These are phyloP conservation scores for Azemiops feae DNA, from an alignment of 2,113 vertebrate species.

Conservation along the genomic window DNA sequence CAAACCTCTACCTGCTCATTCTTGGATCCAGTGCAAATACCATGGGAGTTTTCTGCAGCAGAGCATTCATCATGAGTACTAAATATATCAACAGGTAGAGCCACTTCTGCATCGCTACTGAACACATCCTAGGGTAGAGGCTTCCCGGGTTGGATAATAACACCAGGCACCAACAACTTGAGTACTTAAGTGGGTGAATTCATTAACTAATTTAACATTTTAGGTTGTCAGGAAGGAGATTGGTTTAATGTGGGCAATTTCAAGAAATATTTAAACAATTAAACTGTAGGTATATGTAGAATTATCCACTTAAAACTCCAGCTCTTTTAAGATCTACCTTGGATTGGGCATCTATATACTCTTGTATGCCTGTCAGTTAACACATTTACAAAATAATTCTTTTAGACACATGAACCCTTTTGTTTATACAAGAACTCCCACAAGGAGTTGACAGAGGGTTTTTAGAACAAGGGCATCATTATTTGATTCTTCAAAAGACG, in stretches of 20 bases:
- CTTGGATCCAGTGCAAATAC: background rate
- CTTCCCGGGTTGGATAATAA: background rate
- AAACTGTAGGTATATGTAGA: background rate
- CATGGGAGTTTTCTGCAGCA: background rate
- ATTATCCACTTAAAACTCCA: background rate
- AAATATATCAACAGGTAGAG: background rate
- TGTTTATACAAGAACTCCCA: slow-evolving; percentile 57
- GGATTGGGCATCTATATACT: slow-evolving; percentile 10
- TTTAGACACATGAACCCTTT: slow-evolving; percentile 54
- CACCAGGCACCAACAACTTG: background rate
- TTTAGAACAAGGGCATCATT: slow-evolving; percentile 65
- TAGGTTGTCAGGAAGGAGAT: slow-evolving; percentile 1
- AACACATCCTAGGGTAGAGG: background rate
- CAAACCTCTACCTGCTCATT: background rate
- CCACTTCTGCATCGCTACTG: background rate
- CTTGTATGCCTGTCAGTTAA: slow-evolving; percentile 34
- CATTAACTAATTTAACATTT: slow-evolving; percentile 11
- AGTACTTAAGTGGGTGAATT: slow-evolving; percentile 7
- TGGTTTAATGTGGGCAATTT: slow-evolving; percentile 40
- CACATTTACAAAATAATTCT: slow-evolving; percentile 46
- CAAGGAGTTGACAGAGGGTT: slow-evolving; percentile 62
- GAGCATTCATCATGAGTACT: background rate
- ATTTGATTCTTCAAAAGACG: slow-evolving; percentile 69
- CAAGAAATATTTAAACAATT: background rate
- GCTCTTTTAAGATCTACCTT: slow-evolving; percentile 19